phyloP scores from a whole-genome alignment of 2,888 invertebrate species.

The Chymomyza procnemis region DNA sequence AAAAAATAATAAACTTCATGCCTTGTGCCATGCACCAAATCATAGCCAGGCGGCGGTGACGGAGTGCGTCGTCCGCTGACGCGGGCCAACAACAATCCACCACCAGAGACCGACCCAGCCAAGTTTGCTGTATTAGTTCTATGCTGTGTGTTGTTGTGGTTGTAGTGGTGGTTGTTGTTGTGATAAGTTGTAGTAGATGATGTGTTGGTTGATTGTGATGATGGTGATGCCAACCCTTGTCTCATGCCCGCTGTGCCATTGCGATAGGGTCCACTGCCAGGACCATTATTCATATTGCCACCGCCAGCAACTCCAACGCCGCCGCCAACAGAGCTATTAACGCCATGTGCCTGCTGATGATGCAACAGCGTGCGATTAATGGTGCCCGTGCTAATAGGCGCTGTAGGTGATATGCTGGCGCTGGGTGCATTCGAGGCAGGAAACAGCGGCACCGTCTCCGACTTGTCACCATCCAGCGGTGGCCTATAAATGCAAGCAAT shows the following conservation, averaged over 20 bases:
- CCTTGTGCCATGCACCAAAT: slow-evolving; percentile 80
- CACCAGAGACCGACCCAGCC: slow-evolving; percentile 61
- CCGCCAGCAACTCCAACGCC: slow-evolving; percentile 57
- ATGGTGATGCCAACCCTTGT: slow-evolving; percentile 78
- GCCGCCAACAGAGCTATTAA: slow-evolving; percentile 49
- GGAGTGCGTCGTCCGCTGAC: slow-evolving; percentile 72
- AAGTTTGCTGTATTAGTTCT: slow-evolving; percentile 71
- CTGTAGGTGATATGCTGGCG: slow-evolving; percentile 77
- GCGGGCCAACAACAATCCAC: slow-evolving; percentile 26
- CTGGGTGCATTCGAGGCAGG: slow-evolving; percentile 76
- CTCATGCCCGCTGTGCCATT: slow-evolving; percentile 77
- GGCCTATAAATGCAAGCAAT: slow-evolving; percentile 56
- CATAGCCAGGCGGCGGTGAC: slow-evolving; percentile 79
- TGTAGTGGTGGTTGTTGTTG: slow-evolving; percentile 23
- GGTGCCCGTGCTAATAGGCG: slow-evolving; percentile 75
- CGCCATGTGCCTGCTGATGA: slow-evolving; percentile 76
- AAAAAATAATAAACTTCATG: slow-evolving; percentile 78
- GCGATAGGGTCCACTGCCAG: slow-evolving; percentile 62
- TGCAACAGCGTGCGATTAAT: slow-evolving; percentile 78
- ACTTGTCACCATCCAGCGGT: slow-evolving; percentile 76
- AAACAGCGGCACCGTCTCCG: slow-evolving; percentile 78
- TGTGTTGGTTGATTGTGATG: slow-evolving; percentile 63
- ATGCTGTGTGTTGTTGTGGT: slow-evolving; percentile 68
- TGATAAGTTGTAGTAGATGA: slow-evolving; percentile 61
- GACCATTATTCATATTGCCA: slow-evolving; percentile 65